Base-by-base conservation (phyloP, 2,888 invertebrate genomes). In the Gandaritis pyraliata region DNA sequence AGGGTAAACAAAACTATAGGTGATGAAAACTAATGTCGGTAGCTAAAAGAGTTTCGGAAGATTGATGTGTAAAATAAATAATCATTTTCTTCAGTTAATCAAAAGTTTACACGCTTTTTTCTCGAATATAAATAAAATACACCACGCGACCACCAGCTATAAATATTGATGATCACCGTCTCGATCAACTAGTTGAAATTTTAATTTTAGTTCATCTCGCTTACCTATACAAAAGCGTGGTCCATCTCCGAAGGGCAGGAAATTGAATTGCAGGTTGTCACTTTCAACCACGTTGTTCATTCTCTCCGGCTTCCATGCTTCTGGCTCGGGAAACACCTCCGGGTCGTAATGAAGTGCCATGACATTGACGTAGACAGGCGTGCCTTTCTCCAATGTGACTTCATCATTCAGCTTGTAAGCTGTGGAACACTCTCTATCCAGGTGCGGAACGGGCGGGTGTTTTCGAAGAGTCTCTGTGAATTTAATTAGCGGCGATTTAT, bases 241-340 rank as follows among this genome's bases (percentile, higher is more conserved):
- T 38, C 88, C 89, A 45, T 86, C 88, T 6, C 89, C 88, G 54
- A 89, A 88, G 0, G 89, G 86, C 16, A 88, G 43, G 53, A 86
- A 86, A 0, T 76, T 80, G 69, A 77, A 87, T 16, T 83, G 76
- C 8, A 77, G 65, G 33, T 86, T 87, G 50, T 87, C 86, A 23
- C 72, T 78, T 51, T 87, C 86, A 0, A 69, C 64, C 1, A 77
- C 62, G 13, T 71, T 63, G 4, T 58, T 56, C 69, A 85, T 83
- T 54, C 89, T 78, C 58, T 86, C 86, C 0, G 89, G 88, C 0
- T 69, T 72, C 87, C 87, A 89, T 51, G 78, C 56, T 15, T 81
- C 70, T 0, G 89, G 87, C 10, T 87, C 78, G 0, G 86, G 85
- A 68, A 76, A 86, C 38, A 74, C 67, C 18, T 78, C 64, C 58